Percentiles rank a stretch among this genome's conserved stretches.
Conservation (phyloP, 2,797 vertebrate species). For the Chelon auratus region DNA sequence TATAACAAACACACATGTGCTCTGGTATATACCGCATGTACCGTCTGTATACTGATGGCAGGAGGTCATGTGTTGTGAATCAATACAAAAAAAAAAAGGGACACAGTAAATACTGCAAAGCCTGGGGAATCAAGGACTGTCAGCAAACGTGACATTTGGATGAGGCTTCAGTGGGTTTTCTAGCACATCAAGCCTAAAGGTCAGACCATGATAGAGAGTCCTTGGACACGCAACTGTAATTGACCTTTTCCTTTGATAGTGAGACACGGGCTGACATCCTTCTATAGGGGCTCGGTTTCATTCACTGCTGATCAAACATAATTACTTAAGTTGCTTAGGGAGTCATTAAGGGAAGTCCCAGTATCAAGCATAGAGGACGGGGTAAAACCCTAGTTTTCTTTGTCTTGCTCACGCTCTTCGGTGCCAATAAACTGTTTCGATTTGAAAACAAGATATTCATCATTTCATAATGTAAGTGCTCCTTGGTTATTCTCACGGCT, state of each 20-base stretch:
- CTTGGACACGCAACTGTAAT: slow-evolving; percentile 73
- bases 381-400: slow-evolving; percentile 1
- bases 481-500: not conserved
- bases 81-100: slow-evolving; percentile 17
- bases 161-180: slow-evolving; percentile 64
- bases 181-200: slow-evolving; percentile 74
- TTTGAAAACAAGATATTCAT: not conserved
- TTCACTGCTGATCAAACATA: slow-evolving; percentile 55
- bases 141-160: slow-evolving; percentile 78
- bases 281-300: slow-evolving; percentile 29
- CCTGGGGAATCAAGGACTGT: slow-evolving; percentile 36
- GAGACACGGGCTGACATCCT: slow-evolving; percentile 59
- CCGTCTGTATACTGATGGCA: not conserved
- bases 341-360: slow-evolving; percentile 50
- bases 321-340: slow-evolving; percentile 60
- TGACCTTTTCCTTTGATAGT: slow-evolving; percentile 77
- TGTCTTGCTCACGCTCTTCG: not conserved
- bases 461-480: not conserved
- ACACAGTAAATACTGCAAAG: slow-evolving; percentile 45
- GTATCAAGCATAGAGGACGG: slow-evolving; percentile 25
- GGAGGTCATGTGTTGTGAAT: slow-evolving; percentile 14
- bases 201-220: slow-evolving; percentile 74
- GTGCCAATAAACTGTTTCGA: too few species aligned
- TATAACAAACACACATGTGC: not conserved
- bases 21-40: not conserved